Base-by-base conservation (phyloP, 2,797 vertebrate species). In the Anguilla obscura region DNA sequence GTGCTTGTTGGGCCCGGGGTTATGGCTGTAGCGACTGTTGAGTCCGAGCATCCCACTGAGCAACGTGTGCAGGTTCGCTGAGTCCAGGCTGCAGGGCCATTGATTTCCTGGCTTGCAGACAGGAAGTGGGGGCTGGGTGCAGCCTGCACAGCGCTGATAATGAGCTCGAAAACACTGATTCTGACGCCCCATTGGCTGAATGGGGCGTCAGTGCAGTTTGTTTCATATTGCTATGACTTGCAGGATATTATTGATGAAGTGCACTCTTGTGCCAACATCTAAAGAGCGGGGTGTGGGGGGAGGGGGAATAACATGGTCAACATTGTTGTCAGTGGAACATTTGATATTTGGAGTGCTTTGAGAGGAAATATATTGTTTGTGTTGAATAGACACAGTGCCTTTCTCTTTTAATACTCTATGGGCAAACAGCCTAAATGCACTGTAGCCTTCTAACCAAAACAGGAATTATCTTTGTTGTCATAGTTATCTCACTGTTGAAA, bases 61-160 rank as follows among this genome's bases (percentile, higher is more conserved):
- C 54, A 71, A 79, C 86, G 33, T 85, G 85, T 88, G 84, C 86
- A 48, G 76, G 86, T 87, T 87, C 58, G 84, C 58, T 85, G 16
- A 86, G 90, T 71, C 89, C 60, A 89, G 88, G 82, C 74, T 40
- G 74, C 80, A 88, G 88, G 85, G 89, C 88, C 87, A n/a, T 58
- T 88, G 89, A 91, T 91, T 91, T 92, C 94, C 95, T 95, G 95
- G 92, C 93, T 93, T 91, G 91, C 93, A 93, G 90, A 92, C 93
- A 94, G 95, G 95, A 95, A 94, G 90, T 89, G 36, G 92, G 95
- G 91, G 92, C 79, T 92, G 94, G 92, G 89, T 58, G 87, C 66
- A 66, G 90, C 14, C 88, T 93, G 92, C 71, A 50, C 74, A 24
- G 58, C 85, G 82, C 84, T 86, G 93, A 94, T 94, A 94, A 90